Base-by-base conservation (phyloP, 1,140 invertebrate genomes). In the Trypoxylus dichotomus region DNA sequence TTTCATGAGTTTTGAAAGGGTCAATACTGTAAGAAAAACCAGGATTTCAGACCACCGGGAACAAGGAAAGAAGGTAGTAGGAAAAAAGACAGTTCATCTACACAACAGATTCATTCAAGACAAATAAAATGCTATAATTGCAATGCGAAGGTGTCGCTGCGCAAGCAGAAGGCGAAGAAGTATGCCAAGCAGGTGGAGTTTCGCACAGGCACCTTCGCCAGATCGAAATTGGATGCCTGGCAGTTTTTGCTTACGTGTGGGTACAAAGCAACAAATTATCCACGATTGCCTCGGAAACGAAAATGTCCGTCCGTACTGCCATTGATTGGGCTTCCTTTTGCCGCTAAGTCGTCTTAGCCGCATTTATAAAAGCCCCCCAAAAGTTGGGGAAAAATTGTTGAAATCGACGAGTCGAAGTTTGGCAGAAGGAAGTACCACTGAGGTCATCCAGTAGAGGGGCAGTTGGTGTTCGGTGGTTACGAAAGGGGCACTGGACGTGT, bases 401-500 rank as follows among this genome's bases (percentile, higher is more conserved):
- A 85, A 76, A 82, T 85, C 7, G 82, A 85, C 73, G 81, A 83
- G 72, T 76, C 81, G 1, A 85, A 83, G 76, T 81, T 84, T 74
- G 82, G 82, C 0, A 80, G 79, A 42, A 42, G 83, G 2, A 85
- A 85, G 77, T 83, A 85, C 47, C 78, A 85, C 76, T 25, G 79
- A n/a, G 83, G 81, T 8, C 79, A 80, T 76, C n/a, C 73, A 0
- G 75, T 85, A 0, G 82, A 84, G 73, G 80, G 87, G 79, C 78
- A 86, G 79, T 84, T 87, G 86, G 84, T 87, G 80, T 87, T 88
- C 84, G 86, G 84, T n/a, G 84, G 83, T 1, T 68, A 83, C 29
- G 80, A 83, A 76, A 19, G 82, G 24, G 82, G 76, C 10, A 78
- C 79, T 8, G 76, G 54, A 41, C 76, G 72, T 7, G 6, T 79